Evolutionary conservation across 1,140 invertebrate genomes (phyloP), one percentile per base, ranked within the genome.

Genomic region (Ostrea denselamellosa): DNA sequence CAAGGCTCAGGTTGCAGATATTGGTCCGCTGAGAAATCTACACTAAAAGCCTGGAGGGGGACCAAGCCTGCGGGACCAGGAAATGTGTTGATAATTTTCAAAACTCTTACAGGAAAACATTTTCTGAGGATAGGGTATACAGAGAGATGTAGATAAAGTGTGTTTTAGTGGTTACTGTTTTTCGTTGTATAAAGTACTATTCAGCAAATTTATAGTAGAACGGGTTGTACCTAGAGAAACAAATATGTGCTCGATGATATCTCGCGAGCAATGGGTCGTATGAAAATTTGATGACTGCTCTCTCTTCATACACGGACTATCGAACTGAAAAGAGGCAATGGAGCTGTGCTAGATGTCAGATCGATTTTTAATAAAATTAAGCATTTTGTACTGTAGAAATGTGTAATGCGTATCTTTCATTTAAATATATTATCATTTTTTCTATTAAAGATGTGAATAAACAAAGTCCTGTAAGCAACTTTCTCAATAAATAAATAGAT

Each of bases 1-100:
- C 25, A 77, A 77, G 68, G 68, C 68, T 77, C 68, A 0, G 68
- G 68, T 77, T 77, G 22, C 68, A 77, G 68, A 34, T 77, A 77
- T 77, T 77, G 68, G 68, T 77, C 68, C 68, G 10, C 4, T 5
- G 68, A 77, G 68, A 77, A 77, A 77, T 77, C 68, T 44, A 77
- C 68, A 77, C 68, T 77, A 77, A 77, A 77, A 77, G 68, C 68
- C 68, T 77, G 25, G 8, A 77, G 68, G 68, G 68, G 68, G 68
- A 77, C 68, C 22, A 34, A 14, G 28, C 68, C 25, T 34, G 68
- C 22, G 68, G 68, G 68, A 77, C 68, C 14, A 9, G 68, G 28
- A 77, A 77, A 77, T 77, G 68, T 77, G 68, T 28, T 25, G 68
- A 34, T 77, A 77, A 77, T 77, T 77, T 25, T 28, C 22, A 77